Evolutionary conservation across 2,113 vertebrate species (phyloP).

Genomic region (Nothocercus nigrocapillus): DNA sequence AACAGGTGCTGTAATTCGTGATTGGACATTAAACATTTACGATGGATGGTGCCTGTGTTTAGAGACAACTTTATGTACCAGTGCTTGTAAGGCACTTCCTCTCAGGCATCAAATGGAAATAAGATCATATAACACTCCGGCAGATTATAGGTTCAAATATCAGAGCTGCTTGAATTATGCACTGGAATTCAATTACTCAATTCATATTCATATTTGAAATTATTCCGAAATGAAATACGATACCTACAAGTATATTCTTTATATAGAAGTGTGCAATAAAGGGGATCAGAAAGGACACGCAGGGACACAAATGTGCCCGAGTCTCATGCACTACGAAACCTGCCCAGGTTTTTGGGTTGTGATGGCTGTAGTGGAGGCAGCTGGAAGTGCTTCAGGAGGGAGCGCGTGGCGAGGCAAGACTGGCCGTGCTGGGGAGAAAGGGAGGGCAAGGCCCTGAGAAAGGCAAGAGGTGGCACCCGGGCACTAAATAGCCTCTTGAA

Average conservation of each 20-base stretch:
- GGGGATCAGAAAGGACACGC: neutral
- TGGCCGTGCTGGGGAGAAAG: neutral
- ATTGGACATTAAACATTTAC: conserved; percentile 67
- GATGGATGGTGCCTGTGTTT: conserved; percentile 61
- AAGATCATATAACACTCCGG: conserved; percentile 45
- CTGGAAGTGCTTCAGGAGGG: neutral
- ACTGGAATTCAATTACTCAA: conserved; percentile 29
- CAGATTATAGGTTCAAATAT: conserved; percentile 56
- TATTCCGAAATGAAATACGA: conserved; percentile 41
- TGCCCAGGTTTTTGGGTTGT: neutral
- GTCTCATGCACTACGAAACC: neutral
- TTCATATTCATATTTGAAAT: conserved; percentile 37
- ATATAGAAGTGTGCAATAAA: neutral
- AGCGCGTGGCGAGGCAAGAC: neutral
- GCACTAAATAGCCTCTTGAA: neutral
- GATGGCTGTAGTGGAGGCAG: neutral
- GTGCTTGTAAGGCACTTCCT: conserved; percentile 67
- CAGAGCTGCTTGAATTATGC: conserved; percentile 36
- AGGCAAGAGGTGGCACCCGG: neutral
- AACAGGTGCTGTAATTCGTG: conserved; percentile 71
- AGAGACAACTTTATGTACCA: conserved; percentile 65
- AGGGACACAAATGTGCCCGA: neutral
- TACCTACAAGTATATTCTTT: neutral
- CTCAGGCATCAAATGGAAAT: conserved; percentile 57
- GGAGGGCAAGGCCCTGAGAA: neutral